phyloP scores from a whole-genome alignment of 2,797 vertebrate genomes.

The Hozukius guyotensis region DNA sequence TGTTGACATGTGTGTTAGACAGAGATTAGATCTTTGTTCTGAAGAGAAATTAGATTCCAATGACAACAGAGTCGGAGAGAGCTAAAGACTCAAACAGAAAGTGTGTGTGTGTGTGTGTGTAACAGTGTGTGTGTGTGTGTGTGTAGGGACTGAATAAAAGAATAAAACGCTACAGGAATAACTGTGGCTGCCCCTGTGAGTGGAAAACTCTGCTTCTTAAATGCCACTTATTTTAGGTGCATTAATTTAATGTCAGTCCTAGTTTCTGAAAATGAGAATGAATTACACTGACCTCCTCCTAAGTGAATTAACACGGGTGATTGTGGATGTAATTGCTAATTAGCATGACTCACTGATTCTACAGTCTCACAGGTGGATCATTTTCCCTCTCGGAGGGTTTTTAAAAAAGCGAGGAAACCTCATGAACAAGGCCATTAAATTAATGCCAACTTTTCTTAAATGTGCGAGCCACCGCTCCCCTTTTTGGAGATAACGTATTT shows the following conservation, averaged over 20 bases:
- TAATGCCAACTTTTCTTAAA: conserved; percentile 38
- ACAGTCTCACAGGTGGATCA: conserved; percentile 64
- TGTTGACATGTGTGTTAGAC: conserved; percentile 28
- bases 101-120: background rate
- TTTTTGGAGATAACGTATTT: conserved; percentile 22
- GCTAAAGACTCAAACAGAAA: conserved; percentile 2
- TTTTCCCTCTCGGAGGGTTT: conserved; percentile 48
- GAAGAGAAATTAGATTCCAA: conserved; percentile 37
- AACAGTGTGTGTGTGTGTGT: background rate
- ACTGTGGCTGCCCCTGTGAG: conserved; percentile 9
- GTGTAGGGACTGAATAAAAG: background rate
- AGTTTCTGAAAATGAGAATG: conserved; percentile 71
- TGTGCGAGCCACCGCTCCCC: conserved; percentile 5
- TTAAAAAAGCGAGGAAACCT: conserved; percentile 41
- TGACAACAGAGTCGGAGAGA: conserved; percentile 27
- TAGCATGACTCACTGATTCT: conserved; percentile 73
- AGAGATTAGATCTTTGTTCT: conserved; percentile 33
- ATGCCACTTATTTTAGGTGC: conserved; percentile 62
- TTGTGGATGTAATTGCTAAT: conserved; percentile 79
- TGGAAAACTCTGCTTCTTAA: conserved; percentile 45
- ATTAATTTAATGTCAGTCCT: conserved; percentile 68
- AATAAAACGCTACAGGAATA: background rate
- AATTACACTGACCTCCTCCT: conserved; percentile 70
- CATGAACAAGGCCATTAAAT: conserved; percentile 49
- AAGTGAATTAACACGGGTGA: conserved; percentile 77